phyloP scores from a whole-genome alignment of 1,140 invertebrate genomes.

The Apis florea region DNA sequence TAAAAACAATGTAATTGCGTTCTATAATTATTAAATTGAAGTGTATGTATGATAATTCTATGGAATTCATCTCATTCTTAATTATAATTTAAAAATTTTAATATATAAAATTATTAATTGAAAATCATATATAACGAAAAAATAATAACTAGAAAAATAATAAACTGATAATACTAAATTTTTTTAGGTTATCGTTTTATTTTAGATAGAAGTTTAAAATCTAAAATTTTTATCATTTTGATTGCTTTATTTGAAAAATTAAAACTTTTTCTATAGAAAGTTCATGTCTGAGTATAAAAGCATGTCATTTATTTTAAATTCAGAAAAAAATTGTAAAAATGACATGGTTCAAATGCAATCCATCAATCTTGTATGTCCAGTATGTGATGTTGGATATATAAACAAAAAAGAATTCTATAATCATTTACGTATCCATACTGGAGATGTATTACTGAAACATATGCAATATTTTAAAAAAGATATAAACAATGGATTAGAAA shows the following conservation, averaged over 20 bases:
- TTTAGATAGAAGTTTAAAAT: background rate
- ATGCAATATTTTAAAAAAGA: conserved; percentile 56
- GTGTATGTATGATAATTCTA: background rate
- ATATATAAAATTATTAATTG: no score
- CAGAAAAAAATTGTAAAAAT: conserved; percentile 5
- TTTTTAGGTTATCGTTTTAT: background rate
- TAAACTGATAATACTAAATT: background rate
- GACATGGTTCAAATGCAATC: conserved; percentile 3
- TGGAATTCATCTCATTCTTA: background rate
- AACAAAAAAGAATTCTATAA: conserved; percentile 70
- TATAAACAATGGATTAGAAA: background rate
- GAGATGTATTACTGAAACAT: conserved; percentile 65
- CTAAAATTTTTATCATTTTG: conserved; percentile 12
- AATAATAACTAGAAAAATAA: background rate
- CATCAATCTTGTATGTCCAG: conserved; percentile 59
- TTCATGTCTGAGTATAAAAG: conserved; percentile 3
- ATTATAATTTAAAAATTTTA: background rate
- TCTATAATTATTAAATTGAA: background rate
- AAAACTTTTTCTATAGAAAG: background rate
- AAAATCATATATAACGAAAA: background rate
- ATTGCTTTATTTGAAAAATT: conserved; percentile 3
- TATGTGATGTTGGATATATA: conserved; percentile 62
- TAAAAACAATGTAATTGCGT: background rate
- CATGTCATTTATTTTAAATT: conserved; percentile 24
- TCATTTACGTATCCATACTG: conserved; percentile 68